Base-by-base conservation (phyloP, 2,113 vertebrate genomes). In the Thamnophis sirtalis region DNA sequence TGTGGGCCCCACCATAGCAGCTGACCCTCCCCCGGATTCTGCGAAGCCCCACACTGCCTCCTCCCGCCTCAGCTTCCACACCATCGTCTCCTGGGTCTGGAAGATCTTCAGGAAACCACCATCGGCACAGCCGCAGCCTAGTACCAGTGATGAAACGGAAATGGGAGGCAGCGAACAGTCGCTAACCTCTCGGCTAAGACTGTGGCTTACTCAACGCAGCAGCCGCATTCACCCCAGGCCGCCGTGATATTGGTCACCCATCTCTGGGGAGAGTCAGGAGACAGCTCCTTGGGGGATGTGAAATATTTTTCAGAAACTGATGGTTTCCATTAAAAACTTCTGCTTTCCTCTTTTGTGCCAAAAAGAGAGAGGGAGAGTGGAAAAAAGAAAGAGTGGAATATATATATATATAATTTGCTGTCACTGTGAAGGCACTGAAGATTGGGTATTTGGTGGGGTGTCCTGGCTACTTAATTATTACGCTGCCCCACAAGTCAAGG, bases 301-400 rank as follows among this genome's bases (percentile, higher is more conserved):
- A 53, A 19, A 28, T 91, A 91, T 91, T 89, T 92, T 92, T 60
- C 80, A 43, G 80, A 89, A 63, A 85, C 28, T 10, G 6, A 84
- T 88, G 54, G 21, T 80, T 88, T 49, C 91, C 53, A 80, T 84
- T 88, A 89, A 84, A 85, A 85, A 85, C 50, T 33, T 19, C 91
- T 6, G 7, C 48, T 92, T 86, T 28, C 87, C 48, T 89, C 91
- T 60, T 88, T 60, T 8, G 28, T 48, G 43, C 87, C 48, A 54
- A 54, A 51, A 33, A 68, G 28, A n/a, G 5, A 38, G 9, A 21
- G 73, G 73, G 73, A 80, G 73, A 38, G 33, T 38, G 73, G 73
- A 8, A 50, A 1, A 19, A 54, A 19, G 33, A 56, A n/a, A 63
- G 24, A 4, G 1, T 56, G 63, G 38, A 60, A 22, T 43, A 43